Base-by-base conservation (phyloP, 2,888 invertebrate species). In the Cepaea hortensis region DNA sequence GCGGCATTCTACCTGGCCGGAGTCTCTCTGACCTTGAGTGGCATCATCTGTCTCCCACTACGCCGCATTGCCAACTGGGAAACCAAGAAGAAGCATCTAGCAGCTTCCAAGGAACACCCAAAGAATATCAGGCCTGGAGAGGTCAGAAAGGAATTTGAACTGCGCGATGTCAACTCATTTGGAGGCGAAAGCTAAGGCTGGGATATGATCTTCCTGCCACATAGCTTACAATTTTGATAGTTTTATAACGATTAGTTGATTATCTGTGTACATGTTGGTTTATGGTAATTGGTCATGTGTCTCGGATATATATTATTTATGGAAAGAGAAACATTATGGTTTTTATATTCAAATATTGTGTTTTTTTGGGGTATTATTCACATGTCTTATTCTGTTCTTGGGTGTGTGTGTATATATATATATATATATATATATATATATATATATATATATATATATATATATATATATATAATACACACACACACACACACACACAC, bases 1-100 rank as follows among this genome's bases (percentile, higher is more conserved):
- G 96, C 97, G 65, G 97, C 98, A 35, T 99, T 99, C 95, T 98
- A 96, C 93, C 97, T 98, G 96, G 98, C 98, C 4, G 98, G 98
- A 11, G 96, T 96, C 0, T 96, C 98, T 94, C 97, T 99, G 95
- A 96, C 97, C 62, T 94, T 97, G 23, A 96, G 98, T n/a, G 97
- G 98, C 0, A 92, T 97, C 20, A 97, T 98, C 48, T 98, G 98
- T 90, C 94, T 93, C 7, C 93, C 93, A 61, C 88, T 94, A 48
- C 88, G 93, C 11, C 75, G 91, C 65, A 84, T 93, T 11, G 87
- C 91, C 15, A 81, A 87, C 13, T 93, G 93, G 92, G 93, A 93
- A 84, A 89, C 86, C 0, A 50, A 72, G 13, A 87, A 50, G 68
- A 20, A 75, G 35, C 9, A 2, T 7, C 13, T 18, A 9, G 81